Evolutionary conservation across 2,113 vertebrate genomes (phyloP), one percentile per base, ranked within the genome.

Genomic region (Megaleporinus macrocephalus): DNA sequence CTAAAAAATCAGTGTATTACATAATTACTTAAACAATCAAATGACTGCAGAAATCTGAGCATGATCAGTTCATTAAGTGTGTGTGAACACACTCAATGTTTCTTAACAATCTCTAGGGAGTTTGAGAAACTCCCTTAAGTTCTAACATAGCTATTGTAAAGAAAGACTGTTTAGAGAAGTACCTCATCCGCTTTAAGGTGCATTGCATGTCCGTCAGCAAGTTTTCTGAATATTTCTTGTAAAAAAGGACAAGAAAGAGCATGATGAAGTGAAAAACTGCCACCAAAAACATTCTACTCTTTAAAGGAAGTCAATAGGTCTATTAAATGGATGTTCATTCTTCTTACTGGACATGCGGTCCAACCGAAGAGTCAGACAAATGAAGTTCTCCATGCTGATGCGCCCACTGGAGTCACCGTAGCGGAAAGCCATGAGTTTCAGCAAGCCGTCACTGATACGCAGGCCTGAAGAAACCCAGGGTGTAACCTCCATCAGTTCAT

Each of bases 341-440:
- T 15, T 33, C 74, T 86, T 77, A 86, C 85, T 80, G 49, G 69
- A 47, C 85, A 86, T 81, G 82, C 78, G 63, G 10, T 61, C 76
- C 55, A 86, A 27, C 14, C 85, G 85, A 27, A 84, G 69, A 59
- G 76, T 70, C 20, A 86, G 74, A 26, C 27, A 62, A 53, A 84
- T 78, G 66, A 84, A 84, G 62, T 68, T 83, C 47, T 83, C 73
- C 30, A 86, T 55, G 15, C 59, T 83, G 57, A 86, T 86, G 73
- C 72, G 57, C 5, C 85, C 81, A 24, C 3, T 78, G 53, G 73
- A 27, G 53, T 81, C 53, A 1, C 68, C 78, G 22, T 81, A 86
- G 22, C 85, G 78, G 4, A 86, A 22, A 63, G 53, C 20, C 75
- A 63, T 78, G 30, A 86, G 85, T 57, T 86, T 70, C 53, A 86